Evolutionary conservation across 2,888 invertebrate species (phyloP).

Genomic region (Odontocerum albicorne): DNA sequence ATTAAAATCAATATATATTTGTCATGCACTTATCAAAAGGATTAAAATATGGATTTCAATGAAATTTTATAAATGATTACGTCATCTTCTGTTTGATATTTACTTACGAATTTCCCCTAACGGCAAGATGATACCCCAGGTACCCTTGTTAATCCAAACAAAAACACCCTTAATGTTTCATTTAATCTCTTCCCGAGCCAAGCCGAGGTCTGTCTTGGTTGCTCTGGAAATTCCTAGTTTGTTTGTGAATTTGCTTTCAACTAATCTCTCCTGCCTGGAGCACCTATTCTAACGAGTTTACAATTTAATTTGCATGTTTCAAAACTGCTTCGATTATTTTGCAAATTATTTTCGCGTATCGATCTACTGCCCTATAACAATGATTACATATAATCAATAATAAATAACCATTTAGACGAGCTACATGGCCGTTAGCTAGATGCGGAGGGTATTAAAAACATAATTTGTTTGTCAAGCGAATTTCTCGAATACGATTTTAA

Average conservation of each 20-base stretch:
- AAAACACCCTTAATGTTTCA: background rate
- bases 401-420: no score
- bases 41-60: no score
- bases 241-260: background rate
- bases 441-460: no score
- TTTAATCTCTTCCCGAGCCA: background rate
- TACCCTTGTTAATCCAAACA: background rate
- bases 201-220: background rate
- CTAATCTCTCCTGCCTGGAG: background rate
- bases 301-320: background rate
- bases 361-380: no score
- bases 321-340: background rate
- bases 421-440: no score
- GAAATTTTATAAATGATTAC: no score
- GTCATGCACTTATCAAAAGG: no score
- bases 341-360: background rate
- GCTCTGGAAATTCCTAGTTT: background rate
- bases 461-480: no score
- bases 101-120: background rate
- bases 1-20: no score
- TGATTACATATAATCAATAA: no score
- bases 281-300: background rate
- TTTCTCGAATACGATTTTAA: no score
- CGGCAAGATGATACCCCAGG: background rate
- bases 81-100: no score